A percentile compares a stretch with the other conserved stretches of the same genome.
Conservation (phyloP, 1,140 invertebrate genomes). For the Diachasmimorpha longicaudata region DNA sequence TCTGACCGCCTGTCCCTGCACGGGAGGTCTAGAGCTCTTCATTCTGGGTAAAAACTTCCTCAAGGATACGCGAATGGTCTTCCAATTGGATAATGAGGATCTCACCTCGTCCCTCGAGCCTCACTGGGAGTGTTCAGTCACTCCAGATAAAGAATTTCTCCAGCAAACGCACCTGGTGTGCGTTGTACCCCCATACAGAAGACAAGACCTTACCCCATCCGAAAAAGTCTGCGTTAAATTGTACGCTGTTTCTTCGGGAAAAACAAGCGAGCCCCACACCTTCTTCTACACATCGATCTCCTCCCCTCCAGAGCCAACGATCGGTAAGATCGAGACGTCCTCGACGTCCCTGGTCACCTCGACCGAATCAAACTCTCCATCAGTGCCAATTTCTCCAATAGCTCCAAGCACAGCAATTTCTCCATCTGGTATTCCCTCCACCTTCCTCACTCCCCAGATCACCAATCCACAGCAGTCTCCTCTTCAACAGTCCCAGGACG, state of each 20-base stretch:
- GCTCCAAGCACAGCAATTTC: conserved; percentile 35
- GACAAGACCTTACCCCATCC: conserved; percentile 63
- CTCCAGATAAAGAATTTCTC: conserved; percentile 83
- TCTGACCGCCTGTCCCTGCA: conserved; percentile 75
- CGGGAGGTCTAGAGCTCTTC: conserved; percentile 89
- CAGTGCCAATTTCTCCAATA: neutral
- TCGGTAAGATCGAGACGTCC: conserved; percentile 48
- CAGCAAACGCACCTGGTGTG: conserved; percentile 94
- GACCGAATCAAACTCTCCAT: conserved; percentile 34
- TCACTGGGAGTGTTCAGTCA: conserved; percentile 78
- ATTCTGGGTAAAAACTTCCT: conserved; percentile 97
- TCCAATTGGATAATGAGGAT: conserved; percentile 71
- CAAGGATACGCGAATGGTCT: conserved; percentile 90
- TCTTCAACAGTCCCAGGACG: conserved; percentile 35
- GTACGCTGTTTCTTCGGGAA: conserved; percentile 84
- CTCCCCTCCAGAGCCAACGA: conserved; percentile 42
- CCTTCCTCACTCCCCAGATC: conserved; percentile 41
- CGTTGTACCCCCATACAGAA: conserved; percentile 80
- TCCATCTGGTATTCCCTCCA: conserved; percentile 21
- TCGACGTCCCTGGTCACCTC: conserved; percentile 24
- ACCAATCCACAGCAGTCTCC: conserved; percentile 37
- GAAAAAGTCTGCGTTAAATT: conserved; percentile 78
- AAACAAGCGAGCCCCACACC: conserved; percentile 84
- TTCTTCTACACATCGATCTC: conserved; percentile 80
- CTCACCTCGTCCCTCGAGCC: conserved; percentile 57